These are phyloP conservation scores for Perizoma affinitatum DNA, from an alignment of 2,888 invertebrate species.

Conservation along the genomic window DNA sequence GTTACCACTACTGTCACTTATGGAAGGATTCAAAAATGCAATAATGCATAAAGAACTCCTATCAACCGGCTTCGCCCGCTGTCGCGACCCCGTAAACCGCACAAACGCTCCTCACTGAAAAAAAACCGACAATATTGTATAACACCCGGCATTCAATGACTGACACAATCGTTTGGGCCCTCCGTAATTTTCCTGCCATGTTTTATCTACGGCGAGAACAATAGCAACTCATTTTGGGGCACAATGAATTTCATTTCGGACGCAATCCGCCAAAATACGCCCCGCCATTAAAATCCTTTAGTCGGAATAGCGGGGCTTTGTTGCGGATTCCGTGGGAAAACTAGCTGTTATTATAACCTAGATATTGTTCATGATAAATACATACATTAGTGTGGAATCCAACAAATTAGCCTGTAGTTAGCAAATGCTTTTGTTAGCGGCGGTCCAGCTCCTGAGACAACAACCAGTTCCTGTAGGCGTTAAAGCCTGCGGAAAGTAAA, in stretches of 20 bases:
- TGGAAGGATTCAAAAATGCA: no score
- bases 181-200: constrained; percentile 79
- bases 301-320: constrained; percentile 40
- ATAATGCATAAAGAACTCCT: no score
- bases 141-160: constrained; percentile 66
- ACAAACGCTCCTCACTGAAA: constrained; percentile 39
- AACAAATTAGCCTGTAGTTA: constrained; percentile 32
- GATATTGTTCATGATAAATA: constrained; percentile 40
- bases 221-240: constrained; percentile 74
- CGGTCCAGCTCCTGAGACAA: neutral
- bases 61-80: constrained; percentile 12
- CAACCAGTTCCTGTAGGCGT: no score
- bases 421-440: constrained; percentile 27
- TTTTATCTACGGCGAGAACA: constrained; percentile 71
- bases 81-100: constrained; percentile 37
- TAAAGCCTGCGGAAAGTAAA: no score
- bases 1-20: no score
- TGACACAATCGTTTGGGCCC: constrained; percentile 60
- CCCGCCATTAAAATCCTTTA: constrained; percentile 68
- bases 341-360: constrained; percentile 38
- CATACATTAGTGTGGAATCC: constrained; percentile 38
- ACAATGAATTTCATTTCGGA: constrained; percentile 77
- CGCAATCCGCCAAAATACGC: constrained; percentile 68
- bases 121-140: constrained; percentile 66
- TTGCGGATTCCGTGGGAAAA: constrained; percentile 33